Conservation (phyloP, 1,140 invertebrate species). For the Portunus trituberculatus region DNA sequence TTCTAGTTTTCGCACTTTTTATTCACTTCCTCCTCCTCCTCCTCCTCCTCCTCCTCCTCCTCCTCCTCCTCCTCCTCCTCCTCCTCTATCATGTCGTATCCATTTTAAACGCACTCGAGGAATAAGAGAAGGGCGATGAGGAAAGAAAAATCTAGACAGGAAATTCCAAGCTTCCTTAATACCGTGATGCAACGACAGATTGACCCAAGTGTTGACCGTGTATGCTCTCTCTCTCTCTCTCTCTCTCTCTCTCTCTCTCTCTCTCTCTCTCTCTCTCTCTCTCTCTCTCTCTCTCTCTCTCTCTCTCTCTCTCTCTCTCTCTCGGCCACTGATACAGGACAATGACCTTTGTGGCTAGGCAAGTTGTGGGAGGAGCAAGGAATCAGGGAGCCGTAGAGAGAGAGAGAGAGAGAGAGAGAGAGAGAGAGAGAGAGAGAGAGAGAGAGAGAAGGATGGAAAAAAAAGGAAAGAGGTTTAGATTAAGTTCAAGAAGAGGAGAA, state of each 20-base stretch:
- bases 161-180: conserved; percentile 1
- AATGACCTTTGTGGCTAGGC: conserved; percentile 8
- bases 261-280: conserved; percentile 45
- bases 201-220: background rate
- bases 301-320: conserved; percentile 52
- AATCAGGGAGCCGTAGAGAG: background rate
- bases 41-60: background rate
- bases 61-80: background rate
- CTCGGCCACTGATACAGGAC: background rate
- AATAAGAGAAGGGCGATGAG: background rate
- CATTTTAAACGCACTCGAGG: background rate
- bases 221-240: background rate
- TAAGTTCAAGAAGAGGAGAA: background rate
- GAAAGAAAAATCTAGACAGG: background rate
- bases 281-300: conserved; percentile 43
- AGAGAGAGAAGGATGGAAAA: background rate
- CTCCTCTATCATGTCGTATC: background rate
- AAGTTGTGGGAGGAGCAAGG: background rate
- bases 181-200: conserved; percentile 3
- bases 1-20: too few species aligned
- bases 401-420: background rate
- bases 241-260: conserved; percentile 46
- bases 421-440: background rate
- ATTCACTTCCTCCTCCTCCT: background rate
- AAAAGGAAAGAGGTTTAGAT: background rate